Percentiles rank a stretch among this genome's conserved stretches.
Evolutionary conservation across 2,113 vertebrate genomes (phyloP).

Genomic region (Sinocyclocheilus maitianheensis): DNA sequence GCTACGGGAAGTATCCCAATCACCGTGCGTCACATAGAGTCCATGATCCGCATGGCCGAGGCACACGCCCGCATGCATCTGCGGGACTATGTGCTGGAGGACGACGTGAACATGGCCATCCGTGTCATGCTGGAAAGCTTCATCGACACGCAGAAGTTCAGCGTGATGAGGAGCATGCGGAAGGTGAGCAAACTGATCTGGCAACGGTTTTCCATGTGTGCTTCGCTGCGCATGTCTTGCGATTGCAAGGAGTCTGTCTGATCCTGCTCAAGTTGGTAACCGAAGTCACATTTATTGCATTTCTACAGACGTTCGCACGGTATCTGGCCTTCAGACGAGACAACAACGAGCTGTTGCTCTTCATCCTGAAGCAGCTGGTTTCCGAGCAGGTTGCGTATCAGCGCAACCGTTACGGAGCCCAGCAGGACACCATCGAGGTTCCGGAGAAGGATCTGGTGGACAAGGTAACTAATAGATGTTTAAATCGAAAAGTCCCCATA

Average conservation of each 20-base stretch:
- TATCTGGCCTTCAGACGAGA: slow-evolving; percentile 93
- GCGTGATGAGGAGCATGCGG: no score
- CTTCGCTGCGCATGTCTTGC: not conserved
- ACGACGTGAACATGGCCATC: no score
- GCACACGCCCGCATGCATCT: no score
- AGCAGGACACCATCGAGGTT: slow-evolving; percentile 89
- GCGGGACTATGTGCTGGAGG: no score
- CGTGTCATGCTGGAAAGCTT: no score
- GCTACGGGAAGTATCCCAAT: no score
- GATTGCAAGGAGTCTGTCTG: not conserved
- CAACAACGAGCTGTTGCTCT: slow-evolving; percentile 96
- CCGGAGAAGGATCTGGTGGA: slow-evolving; percentile 91
- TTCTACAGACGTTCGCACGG: slow-evolving; percentile 85
- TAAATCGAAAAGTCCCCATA: not conserved
- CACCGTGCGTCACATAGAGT: no score
- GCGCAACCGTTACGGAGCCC: slow-evolving; percentile 90
- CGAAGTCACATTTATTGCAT: not conserved
- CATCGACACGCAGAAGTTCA: no score
- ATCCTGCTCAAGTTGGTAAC: not conserved
- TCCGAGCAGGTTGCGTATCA: slow-evolving; percentile 92
- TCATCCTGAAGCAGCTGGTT: slow-evolving; percentile 95
- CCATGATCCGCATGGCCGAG: no score
- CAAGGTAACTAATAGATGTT: slow-evolving; percentile 76
- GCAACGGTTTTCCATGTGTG: not conserved
- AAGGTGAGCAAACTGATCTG: no score